Base-by-base conservation (phyloP, 2,888 invertebrate genomes). In the Drosophila peninsularis region DNA sequence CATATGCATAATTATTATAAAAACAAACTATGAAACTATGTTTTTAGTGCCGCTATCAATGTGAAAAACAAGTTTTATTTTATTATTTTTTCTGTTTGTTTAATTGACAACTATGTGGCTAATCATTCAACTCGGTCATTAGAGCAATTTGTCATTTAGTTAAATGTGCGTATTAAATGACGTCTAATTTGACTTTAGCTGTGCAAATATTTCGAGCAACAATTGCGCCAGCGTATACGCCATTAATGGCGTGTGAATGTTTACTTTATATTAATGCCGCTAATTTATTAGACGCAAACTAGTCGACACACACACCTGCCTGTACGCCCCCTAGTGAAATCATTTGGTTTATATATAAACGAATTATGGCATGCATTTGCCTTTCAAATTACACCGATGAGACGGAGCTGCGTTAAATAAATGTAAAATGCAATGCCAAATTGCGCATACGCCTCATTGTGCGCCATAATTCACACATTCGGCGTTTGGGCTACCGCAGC, bases 271-370 rank as follows among this genome's bases (percentile, higher is more conserved):
- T 71, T 67, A 78, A 65, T 68, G 65, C 47, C 67, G 78, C 64
- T 71, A 72, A 80, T 80, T 79, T 72, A 78, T 82, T 74, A 78
- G 67, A 81, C 78, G 80, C 67, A 78, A 78, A 72, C 56, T 47
- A 44, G n/a, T 54, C 27, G 17, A 42, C 58, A 65, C 47, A 24
- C 17, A 30, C 7, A 14, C 36, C 21, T 14, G 14, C 45, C 19
- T 34, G 9, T 34, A 39, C 58, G 56, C 37, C n/a, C 27, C 36
- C 56, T 55, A 82, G 74, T 85, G 86, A 85, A 81, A 85, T 86
- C 85, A 86, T 72, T 86, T 75, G 66, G 67, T 82, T 71, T 80
- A 85, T 80, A 84, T 84, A 74, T 85, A 83, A 74, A 84, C 74
- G 42, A 84, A 86, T 85, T 82, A 82, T 86, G 78, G 65, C 86